phyloP scores from a whole-genome alignment of 2,113 vertebrate genomes.

The Himantopus leucocephalus region DNA sequence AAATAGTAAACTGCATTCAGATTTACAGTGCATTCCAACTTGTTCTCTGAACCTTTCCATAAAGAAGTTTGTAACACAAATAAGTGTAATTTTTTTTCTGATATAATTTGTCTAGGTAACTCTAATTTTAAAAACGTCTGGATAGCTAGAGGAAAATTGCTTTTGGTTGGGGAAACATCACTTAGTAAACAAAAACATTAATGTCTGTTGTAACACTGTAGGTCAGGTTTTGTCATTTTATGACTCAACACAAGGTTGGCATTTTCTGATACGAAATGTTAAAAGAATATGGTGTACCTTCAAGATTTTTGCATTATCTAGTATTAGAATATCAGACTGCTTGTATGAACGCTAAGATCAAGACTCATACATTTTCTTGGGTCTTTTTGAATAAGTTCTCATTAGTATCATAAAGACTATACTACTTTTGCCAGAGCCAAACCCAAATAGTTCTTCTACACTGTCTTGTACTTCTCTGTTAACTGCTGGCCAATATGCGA shows the following conservation, averaged over 20 bases:
- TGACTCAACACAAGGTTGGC: background rate
- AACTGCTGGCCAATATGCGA: background rate
- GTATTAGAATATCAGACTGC: background rate
- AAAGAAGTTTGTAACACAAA: background rate
- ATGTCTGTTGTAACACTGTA: background rate
- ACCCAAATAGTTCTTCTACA: background rate
- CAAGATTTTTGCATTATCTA: background rate
- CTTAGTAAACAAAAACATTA: background rate
- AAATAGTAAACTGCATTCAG: background rate
- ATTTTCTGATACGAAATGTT: background rate
- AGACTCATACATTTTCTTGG: background rate
- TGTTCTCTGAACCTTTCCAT: background rate
- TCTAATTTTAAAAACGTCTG: background rate
- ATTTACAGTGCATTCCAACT: background rate
- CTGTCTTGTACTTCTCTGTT: background rate
- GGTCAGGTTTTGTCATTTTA: background rate
- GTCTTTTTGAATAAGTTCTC: background rate
- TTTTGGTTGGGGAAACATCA: background rate
- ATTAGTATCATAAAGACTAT: background rate
- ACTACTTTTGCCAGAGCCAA: background rate
- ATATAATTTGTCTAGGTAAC: background rate
- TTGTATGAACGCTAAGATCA: background rate
- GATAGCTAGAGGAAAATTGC: background rate
- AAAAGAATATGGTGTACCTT: background rate
- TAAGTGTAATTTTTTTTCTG: background rate